These are phyloP conservation scores for Bemisia tabaci DNA, from an alignment of 1,140 invertebrate genomes.

Conservation along the genomic window DNA sequence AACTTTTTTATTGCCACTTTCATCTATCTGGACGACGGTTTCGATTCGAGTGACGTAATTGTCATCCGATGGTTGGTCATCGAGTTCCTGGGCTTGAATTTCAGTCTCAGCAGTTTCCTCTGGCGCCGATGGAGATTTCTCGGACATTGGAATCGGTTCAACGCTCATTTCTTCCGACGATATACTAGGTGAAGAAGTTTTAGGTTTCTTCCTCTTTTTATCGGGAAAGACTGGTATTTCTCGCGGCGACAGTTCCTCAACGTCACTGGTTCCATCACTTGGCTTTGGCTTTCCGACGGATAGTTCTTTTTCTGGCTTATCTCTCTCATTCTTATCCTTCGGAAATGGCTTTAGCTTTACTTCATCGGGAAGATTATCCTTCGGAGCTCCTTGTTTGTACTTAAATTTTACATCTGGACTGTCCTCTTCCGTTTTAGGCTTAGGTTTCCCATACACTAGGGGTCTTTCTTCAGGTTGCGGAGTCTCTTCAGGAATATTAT, in stretches of 20 bases:
- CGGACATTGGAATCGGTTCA: not conserved
- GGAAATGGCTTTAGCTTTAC: constrained; percentile 12
- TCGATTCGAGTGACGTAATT: not conserved
- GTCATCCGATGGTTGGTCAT: not conserved
- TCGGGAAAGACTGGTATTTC: not conserved
- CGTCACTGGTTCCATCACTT: not conserved
- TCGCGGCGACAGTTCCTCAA: not conserved
- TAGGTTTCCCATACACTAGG: constrained; percentile 29
- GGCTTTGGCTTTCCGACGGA: constrained; percentile 12
- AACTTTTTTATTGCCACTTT: not conserved
- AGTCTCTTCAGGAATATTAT: constrained; percentile 10
- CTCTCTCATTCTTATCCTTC: constrained; percentile 14
- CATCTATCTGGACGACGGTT: not conserved
- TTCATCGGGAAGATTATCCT: constrained; percentile 17
- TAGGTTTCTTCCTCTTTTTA: not conserved
- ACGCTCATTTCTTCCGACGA: not conserved
- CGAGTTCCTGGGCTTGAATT: not conserved
- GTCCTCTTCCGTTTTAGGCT: constrained; percentile 29
- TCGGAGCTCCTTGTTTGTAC: constrained; percentile 9
- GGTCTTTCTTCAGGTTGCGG: constrained; percentile 30
- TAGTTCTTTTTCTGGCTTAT: constrained; percentile 11
- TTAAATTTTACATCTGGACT: constrained; percentile 14
- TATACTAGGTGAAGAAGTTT: not conserved
- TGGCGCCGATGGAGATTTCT: not conserved
- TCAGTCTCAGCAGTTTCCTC: not conserved